phyloP scores from a whole-genome alignment of 2,888 invertebrate species.

The Dicycla oo region DNA sequence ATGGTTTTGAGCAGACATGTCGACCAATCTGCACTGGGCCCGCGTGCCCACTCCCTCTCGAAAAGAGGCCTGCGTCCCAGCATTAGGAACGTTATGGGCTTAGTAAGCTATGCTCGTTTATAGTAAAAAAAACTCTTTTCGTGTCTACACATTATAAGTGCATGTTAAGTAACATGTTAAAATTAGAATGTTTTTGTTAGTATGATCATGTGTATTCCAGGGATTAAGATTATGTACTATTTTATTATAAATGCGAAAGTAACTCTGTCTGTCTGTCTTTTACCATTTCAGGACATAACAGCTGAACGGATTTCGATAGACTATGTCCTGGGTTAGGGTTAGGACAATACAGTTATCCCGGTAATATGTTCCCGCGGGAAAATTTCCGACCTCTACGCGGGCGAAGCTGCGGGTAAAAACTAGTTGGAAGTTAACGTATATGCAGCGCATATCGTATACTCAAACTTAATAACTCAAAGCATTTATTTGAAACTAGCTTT shows the following conservation, averaged over 20 bases:
- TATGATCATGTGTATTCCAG: background rate
- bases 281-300: background rate
- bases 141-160: background rate
- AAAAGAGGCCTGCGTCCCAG: no score
- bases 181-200: background rate
- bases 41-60: no score
- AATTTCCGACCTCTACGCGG: background rate
- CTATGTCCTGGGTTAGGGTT: background rate
- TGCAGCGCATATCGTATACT: background rate
- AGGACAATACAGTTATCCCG: background rate
- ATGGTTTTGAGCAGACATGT: no score
- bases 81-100: no score
- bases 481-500: background rate
- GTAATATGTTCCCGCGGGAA: background rate
- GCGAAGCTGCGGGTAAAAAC: no score
- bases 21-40: no score
- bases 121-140: no score
- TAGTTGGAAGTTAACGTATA: background rate
- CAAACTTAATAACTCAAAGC: background rate
- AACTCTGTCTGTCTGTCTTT: background rate
- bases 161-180: background rate
- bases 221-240: no score
- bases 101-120: no score
- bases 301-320: background rate
- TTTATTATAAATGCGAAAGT: background rate